phyloP scores from a whole-genome alignment of 2,797 vertebrate species.

The Pangasius macronema region DNA sequence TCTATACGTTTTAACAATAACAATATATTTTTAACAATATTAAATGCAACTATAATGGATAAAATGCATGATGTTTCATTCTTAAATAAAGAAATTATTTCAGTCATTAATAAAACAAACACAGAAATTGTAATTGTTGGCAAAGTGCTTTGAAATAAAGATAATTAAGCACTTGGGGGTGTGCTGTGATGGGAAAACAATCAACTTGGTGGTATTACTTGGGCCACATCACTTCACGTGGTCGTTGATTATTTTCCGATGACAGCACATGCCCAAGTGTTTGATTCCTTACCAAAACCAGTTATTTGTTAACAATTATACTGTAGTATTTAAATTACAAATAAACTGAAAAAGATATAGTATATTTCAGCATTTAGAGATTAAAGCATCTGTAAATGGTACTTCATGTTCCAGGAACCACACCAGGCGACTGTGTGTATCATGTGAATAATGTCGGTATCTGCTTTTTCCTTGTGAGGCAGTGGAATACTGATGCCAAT shows the following conservation, averaged over 20 bases:
- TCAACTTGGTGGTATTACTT: neutral
- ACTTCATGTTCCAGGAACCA: neutral
- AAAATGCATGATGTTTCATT: neutral
- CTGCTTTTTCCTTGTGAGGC: slow-evolving; percentile 24
- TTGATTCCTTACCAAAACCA: neutral
- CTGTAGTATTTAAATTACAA: neutral
- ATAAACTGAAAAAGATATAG: neutral
- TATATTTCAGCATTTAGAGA: neutral
- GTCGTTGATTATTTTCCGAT: neutral
- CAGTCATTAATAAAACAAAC: too few relatives aligned
- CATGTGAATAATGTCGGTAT: slow-evolving; percentile 30
- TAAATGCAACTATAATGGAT: too few relatives aligned
- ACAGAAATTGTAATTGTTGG: neutral
- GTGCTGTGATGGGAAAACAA: neutral
- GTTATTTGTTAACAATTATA: neutral
- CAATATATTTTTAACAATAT: neutral
- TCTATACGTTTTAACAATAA: too few relatives aligned
- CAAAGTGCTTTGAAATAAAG: neutral
- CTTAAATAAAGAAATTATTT: too few relatives aligned
- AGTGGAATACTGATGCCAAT: slow-evolving; percentile 39
- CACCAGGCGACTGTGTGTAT: slow-evolving; percentile 2
- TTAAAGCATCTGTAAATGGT: neutral
- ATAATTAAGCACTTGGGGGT: neutral
- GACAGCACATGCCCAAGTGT: neutral
- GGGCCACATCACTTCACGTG: neutral